Percentiles rank a stretch among this genome's conserved stretches.
These are phyloP conservation scores for Ornithoptera alexandrae DNA, from an alignment of 2,888 invertebrate species.

Conservation along the genomic window DNA sequence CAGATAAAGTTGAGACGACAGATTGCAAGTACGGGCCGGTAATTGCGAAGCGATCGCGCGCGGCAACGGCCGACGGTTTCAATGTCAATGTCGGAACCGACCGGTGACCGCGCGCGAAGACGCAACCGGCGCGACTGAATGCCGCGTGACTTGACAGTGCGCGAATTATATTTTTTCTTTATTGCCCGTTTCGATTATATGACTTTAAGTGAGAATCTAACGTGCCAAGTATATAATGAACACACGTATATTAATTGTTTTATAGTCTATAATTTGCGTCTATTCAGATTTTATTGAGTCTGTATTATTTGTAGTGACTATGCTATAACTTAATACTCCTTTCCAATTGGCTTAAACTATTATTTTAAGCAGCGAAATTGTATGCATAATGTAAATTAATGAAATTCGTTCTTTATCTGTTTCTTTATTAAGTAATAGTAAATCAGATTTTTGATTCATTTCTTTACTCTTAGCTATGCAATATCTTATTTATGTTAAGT, in stretches of 20 bases:
- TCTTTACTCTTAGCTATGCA: too few relatives aligned
- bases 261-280: slow-evolving; percentile 23
- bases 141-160: neutral
- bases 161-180: slow-evolving; percentile 22
- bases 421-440: too few relatives aligned
- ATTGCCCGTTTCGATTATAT: slow-evolving; percentile 22
- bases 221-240: slow-evolving; percentile 15
- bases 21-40: slow-evolving; percentile 12
- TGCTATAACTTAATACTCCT: too few relatives aligned
- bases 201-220: slow-evolving; percentile 19
- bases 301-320: neutral
- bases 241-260: slow-evolving; percentile 13
- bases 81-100: slow-evolving; percentile 24
- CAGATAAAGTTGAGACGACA: slow-evolving; percentile 21
- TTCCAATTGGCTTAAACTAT: too few relatives aligned
- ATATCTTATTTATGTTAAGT: too few relatives aligned
- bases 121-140: slow-evolving; percentile 1
- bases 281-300: slow-evolving; percentile 13
- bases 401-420: too few relatives aligned
- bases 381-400: too few relatives aligned
- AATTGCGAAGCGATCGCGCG: slow-evolving; percentile 18
- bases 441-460: too few relatives aligned
- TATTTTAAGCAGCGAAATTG: too few relatives aligned
- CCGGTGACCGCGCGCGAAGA: slow-evolving; percentile 4
- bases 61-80: slow-evolving; percentile 13